Evolutionary conservation across 2,113 vertebrate species (phyloP).

Genomic region (Eretmochelys imbricata): DNA sequence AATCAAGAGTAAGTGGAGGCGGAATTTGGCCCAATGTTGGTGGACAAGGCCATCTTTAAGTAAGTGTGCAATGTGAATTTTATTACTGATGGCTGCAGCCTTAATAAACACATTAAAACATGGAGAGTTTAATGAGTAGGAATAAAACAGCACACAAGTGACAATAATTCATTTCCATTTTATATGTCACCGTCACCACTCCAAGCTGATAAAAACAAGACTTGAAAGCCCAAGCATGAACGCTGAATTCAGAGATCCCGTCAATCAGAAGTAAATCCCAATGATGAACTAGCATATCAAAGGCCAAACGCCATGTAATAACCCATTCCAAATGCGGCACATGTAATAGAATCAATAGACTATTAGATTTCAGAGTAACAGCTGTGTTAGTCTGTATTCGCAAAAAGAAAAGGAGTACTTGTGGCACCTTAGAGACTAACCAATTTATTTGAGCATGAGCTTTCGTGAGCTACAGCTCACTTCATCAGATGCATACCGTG

Average conservation of each 20-base stretch:
- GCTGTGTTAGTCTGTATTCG: no score
- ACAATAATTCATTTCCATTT: not conserved
- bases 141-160: not conserved
- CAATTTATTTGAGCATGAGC: no score
- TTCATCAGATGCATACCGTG: no score
- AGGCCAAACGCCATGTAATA: not conserved
- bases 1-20: not conserved
- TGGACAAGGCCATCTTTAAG: constrained; percentile 36
- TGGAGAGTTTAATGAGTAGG: not conserved
- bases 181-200: not conserved
- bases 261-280: not conserved
- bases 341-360: not conserved
- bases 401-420: no score
- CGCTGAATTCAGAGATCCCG: not conserved
- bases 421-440: no score
- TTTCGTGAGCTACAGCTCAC: no score
- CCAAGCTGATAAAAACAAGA: not conserved
- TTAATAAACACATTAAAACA: not conserved
- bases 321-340: not conserved
- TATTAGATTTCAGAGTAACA: no score
- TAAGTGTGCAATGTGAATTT: not conserved
- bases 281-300: not conserved
- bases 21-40: not conserved
- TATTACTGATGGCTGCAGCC: not conserved
- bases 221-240: not conserved